Conservation (phyloP, 2,888 invertebrate genomes). For the Petrophora chlorosata region DNA sequence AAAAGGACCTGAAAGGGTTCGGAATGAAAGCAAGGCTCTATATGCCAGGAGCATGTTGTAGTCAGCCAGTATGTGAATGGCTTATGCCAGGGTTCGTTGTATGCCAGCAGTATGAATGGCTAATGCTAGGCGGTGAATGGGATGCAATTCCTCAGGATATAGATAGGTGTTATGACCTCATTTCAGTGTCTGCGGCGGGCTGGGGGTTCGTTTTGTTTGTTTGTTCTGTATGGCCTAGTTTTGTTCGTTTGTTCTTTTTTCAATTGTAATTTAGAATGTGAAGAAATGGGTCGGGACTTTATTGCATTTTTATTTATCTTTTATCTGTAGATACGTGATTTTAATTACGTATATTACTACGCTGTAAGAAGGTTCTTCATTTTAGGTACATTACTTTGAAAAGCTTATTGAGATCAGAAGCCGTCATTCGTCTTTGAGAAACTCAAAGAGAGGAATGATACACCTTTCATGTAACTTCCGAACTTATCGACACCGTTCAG, state of each 20-base stretch:
- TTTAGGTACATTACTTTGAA: no score
- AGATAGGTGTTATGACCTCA: conserved; percentile 26
- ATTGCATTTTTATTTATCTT: no score
- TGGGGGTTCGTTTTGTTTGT: background rate
- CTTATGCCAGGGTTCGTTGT: conserved; percentile 25
- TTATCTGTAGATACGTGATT: no score
- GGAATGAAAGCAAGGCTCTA: conserved; percentile 3
- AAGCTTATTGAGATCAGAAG: no score
- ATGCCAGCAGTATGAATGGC: conserved; percentile 50
- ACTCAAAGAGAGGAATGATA: no score
- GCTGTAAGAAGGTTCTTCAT: no score
- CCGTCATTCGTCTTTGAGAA: no score
- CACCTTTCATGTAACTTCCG: no score
- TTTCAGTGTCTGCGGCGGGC: conserved; percentile 12
- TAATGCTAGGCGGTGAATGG: conserved; percentile 49
- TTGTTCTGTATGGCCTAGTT: conserved; percentile 5
- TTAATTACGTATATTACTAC: no score
- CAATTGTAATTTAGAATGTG: no score
- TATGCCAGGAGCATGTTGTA: background rate
- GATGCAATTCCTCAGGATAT: conserved; percentile 35
- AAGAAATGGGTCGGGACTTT: no score
- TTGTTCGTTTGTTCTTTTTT: background rate
- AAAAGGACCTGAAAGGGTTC: conserved; percentile 18
- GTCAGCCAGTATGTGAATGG: conserved; percentile 47
- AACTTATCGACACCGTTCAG: no score